Evolutionary conservation across 2,113 vertebrate genomes (phyloP).

Genomic region (Aythya baeri): DNA sequence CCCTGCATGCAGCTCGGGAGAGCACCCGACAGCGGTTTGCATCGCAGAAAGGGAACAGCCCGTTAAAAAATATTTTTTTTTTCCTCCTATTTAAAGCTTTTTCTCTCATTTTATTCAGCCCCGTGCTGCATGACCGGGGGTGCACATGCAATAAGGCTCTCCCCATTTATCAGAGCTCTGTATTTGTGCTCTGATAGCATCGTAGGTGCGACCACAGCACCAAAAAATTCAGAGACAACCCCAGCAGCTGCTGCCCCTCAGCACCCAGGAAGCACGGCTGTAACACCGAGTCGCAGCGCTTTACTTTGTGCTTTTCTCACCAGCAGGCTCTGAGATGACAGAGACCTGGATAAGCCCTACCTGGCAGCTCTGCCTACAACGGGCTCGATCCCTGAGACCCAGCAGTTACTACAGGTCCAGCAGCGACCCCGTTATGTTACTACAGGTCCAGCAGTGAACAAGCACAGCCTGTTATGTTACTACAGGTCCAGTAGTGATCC

Average conservation of each 20-base stretch:
- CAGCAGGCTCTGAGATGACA: neutral
- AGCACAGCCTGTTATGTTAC: too few relatives aligned
- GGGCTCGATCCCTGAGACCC: neutral
- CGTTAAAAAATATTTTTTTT: too few relatives aligned
- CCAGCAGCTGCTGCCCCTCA: neutral
- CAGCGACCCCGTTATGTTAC: too few relatives aligned
- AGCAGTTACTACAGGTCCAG: too few relatives aligned
- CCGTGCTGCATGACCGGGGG: too few relatives aligned
- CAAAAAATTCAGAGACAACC: rapidly evolving
- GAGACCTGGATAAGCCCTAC: neutral
- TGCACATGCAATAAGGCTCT: too few relatives aligned
- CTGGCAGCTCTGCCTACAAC: neutral
- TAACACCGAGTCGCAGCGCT: rapidly evolving
- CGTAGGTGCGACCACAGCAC: rapidly evolving
- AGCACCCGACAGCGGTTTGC: neutral
- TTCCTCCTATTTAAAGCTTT: too few relatives aligned
- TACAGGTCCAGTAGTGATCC: too few relatives aligned
- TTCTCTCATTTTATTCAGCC: too few relatives aligned
- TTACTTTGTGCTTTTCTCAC: too few relatives aligned
- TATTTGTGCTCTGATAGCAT: rapidly evolving
- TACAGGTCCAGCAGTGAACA: too few relatives aligned
- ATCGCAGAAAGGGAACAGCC: rapidly evolving
- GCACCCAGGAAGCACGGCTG: neutral
- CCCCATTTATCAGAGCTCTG: neutral
- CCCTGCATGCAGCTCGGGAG: rapidly evolving